Percentiles rank a stretch among this genome's conserved stretches.
phyloP scores from a whole-genome alignment of 2,888 invertebrate species.

The Hyposoter dolosus region DNA sequence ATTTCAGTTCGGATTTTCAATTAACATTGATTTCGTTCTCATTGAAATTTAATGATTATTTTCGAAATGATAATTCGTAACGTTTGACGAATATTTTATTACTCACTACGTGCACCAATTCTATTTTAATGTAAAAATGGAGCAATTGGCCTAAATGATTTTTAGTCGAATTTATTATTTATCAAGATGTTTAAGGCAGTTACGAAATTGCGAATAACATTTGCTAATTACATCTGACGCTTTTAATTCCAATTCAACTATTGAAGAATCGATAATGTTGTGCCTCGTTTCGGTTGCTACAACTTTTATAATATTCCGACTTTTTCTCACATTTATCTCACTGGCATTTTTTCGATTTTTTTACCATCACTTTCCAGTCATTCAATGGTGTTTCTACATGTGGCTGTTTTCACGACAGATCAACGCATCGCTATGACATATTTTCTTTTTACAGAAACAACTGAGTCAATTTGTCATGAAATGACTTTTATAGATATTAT shows the following conservation, averaged over 20 bases:
- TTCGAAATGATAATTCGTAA: neutral
- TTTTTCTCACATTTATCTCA: constrained; percentile 30
- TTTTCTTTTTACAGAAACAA: constrained; percentile 21
- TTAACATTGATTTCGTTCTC: constrained; percentile 12
- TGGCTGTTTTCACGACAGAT: constrained; percentile 10
- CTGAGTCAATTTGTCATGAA: constrained; percentile 20
- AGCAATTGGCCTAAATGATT: neutral
- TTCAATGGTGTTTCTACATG: constrained; percentile 28
- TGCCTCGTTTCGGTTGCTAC: neutral
- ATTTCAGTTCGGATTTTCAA: constrained; percentile 10
- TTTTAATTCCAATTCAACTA: neutral
- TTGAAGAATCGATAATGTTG: neutral
- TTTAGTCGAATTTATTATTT: neutral
- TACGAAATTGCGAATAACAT: neutral
- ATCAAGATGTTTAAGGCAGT: constrained; percentile 1
- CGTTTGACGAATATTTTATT: neutral
- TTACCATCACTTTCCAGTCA: constrained; percentile 20
- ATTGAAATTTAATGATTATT: neutral
- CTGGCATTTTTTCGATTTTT: constrained; percentile 22
- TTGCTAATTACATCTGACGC: neutral
- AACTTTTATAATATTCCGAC: neutral
- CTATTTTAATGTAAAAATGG: neutral
- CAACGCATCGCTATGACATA: neutral
- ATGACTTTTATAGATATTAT: constrained; percentile 12
- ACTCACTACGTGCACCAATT: constrained; percentile 6